phyloP scores from a whole-genome alignment of 2,888 invertebrate genomes.

The Protula sp. region DNA sequence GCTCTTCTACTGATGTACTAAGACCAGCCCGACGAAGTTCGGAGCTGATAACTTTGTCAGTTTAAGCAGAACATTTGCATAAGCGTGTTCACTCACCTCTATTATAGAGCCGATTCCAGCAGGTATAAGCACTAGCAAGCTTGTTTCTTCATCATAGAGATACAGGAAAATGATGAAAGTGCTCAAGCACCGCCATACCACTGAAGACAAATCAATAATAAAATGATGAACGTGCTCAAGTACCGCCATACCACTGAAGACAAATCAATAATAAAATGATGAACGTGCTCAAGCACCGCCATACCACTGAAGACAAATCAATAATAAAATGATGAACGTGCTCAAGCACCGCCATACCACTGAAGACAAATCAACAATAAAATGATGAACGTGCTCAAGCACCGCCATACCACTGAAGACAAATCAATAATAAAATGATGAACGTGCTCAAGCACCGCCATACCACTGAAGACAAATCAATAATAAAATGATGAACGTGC shows the following conservation, averaged over 20 bases:
- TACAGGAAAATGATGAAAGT: constrained; percentile 80
- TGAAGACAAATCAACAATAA: constrained; percentile 65
- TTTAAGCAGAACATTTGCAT: too few species aligned
- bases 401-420: constrained; percentile 75
- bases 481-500: constrained; percentile 76
- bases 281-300: constrained; percentile 81
- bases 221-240: constrained; percentile 78
- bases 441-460: constrained; percentile 86
- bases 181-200: constrained; percentile 90
- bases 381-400: constrained; percentile 77
- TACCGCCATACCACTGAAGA: constrained; percentile 78
- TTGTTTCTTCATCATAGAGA: constrained; percentile 85
- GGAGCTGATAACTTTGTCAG: too few species aligned
- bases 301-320: constrained; percentile 63
- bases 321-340: constrained; percentile 76
- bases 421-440: constrained; percentile 78
- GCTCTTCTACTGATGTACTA: too few species aligned
- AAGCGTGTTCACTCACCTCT: constrained; percentile 63
- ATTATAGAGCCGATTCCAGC: constrained; percentile 80
- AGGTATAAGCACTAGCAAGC: constrained; percentile 79
- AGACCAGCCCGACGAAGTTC: too few species aligned
- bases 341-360: constrained; percentile 93
- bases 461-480: constrained; percentile 63
- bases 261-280: constrained; percentile 78
- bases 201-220: constrained; percentile 64